Base-by-base conservation (phyloP, 2,797 vertebrate species). In the Acanthurus leucopareius region DNA sequence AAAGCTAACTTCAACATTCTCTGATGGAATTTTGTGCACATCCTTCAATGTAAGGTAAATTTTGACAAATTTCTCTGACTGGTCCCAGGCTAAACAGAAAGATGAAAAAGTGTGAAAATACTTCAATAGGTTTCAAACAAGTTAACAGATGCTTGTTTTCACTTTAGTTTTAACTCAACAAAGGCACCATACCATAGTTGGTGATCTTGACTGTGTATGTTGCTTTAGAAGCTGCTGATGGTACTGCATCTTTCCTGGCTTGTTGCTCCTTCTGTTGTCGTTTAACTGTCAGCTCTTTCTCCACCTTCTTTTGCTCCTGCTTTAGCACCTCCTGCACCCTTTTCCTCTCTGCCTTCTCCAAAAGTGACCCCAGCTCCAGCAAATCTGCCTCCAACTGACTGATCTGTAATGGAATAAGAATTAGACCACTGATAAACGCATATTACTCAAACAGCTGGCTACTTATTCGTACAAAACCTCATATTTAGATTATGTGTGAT, bases 41-140 rank as follows among this genome's bases (percentile, higher is more conserved):
- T 96, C 96, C 87, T 94, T 96, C 88, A 99, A 88, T 25, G 97
- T 97, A 62, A 99, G 93, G 82, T 99, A 99, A 79, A 99, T 97
- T 94, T 99, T 99, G 87, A 99, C 95, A 94, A 97, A 99, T 71
- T 98, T 98, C 53, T 99, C 98, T 1, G 98, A 99, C 84, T 99
- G 98, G 93, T 99, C 98, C 98, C 98, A 99, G n/a, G 96, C 98
- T 99, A 87, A 48, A 83, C 0, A 63, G 32, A 32, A 77, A 80
- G 22, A 85, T 2, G 2, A 15, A 66, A 2, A 66, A 2, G 5
- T 19, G 25, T 61, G 1, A 74, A 70, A 35, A 70, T 7, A 7
- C 2, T 32, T 32, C 3, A 32, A 0, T 32, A 32, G 28, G 28
- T 32, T 32, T 32, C 5, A 5, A 32, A 32, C 28, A 32, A 32